Percentiles rank a stretch among this genome's conserved stretches.
phyloP scores from a whole-genome alignment of 2,797 vertebrate genomes.

The Antennarius maculatus region DNA sequence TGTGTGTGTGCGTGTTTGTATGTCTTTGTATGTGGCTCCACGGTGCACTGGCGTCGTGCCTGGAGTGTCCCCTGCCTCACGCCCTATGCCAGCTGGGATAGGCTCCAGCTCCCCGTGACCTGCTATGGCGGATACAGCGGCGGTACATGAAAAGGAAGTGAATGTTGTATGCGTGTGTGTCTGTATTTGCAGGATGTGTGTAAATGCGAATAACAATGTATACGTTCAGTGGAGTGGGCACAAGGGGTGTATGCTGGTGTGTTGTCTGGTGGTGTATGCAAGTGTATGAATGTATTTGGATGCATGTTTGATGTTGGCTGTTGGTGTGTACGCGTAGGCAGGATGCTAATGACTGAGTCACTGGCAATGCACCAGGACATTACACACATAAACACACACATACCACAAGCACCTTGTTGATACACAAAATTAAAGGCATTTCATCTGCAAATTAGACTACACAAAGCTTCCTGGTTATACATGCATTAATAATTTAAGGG shows the following conservation, averaged over 20 bases:
- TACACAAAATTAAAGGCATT: slow-evolving; percentile 69
- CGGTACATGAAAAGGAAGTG: too few species aligned
- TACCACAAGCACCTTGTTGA: slow-evolving; percentile 65
- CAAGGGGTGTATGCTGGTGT: slow-evolving; percentile 34
- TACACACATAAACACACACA: slow-evolving; percentile 59
- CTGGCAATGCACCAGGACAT: slow-evolving; percentile 61
- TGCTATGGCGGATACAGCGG: too few species aligned
- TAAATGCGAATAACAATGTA: slow-evolving; percentile 57
- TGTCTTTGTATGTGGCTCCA: too few species aligned
- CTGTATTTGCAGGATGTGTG: slow-evolving; percentile 38
- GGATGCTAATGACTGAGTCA: slow-evolving; percentile 63
- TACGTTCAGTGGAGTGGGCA: slow-evolving; percentile 36
- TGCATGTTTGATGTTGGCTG: slow-evolving; percentile 38
- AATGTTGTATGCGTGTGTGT: slow-evolving; percentile 26
- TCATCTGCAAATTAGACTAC: slow-evolving; percentile 66
- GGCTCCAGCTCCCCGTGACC: too few species aligned
- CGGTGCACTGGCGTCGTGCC: too few species aligned
- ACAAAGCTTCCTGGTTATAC: slow-evolving; percentile 44
- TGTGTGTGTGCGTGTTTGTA: too few species aligned
- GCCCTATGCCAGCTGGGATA: too few species aligned
- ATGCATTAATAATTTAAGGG: slow-evolving; percentile 57
- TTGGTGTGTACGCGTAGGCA: slow-evolving; percentile 40
- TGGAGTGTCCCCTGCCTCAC: too few species aligned
- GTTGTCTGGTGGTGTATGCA: too few species aligned
- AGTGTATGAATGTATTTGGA: slow-evolving; percentile 20